phyloP scores from a whole-genome alignment of 2,797 vertebrate genomes.

The Pyrocephalus nanus region DNA sequence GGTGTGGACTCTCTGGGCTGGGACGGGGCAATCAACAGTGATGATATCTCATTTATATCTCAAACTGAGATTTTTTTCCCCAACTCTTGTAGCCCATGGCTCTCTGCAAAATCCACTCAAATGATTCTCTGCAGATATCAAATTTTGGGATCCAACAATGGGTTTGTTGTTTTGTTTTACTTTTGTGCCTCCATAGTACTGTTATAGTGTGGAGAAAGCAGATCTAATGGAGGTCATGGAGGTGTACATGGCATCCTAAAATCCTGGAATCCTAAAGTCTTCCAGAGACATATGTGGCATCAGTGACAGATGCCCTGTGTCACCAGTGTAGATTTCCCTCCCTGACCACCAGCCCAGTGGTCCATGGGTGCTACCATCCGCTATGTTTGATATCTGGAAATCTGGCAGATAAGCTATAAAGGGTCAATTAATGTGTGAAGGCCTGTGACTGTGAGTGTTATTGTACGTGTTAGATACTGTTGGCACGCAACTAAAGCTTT shows the following conservation, averaged over 20 bases:
- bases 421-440: background rate
- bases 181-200: background rate
- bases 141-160: too few relatives aligned
- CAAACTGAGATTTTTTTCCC: too few relatives aligned
- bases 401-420: background rate
- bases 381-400: background rate
- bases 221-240: background rate
- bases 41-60: too few relatives aligned
- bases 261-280: background rate
- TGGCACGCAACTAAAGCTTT: background rate
- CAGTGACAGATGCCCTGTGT: accelerated
- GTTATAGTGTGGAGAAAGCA: background rate
- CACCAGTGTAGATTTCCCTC: background rate
- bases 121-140: too few relatives aligned
- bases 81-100: too few relatives aligned
- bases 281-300: accelerated
- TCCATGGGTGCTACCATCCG: accelerated
- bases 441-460: background rate
- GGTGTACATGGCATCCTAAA: background rate
- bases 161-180: background rate
- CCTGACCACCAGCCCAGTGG: accelerated
- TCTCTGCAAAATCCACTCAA: too few relatives aligned
- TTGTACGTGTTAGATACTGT: too few relatives aligned
- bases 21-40: too few relatives aligned
- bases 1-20: too few relatives aligned